Base-by-base conservation (phyloP, 2,797 vertebrate genomes). In the Coregonus suidteri region DNA sequence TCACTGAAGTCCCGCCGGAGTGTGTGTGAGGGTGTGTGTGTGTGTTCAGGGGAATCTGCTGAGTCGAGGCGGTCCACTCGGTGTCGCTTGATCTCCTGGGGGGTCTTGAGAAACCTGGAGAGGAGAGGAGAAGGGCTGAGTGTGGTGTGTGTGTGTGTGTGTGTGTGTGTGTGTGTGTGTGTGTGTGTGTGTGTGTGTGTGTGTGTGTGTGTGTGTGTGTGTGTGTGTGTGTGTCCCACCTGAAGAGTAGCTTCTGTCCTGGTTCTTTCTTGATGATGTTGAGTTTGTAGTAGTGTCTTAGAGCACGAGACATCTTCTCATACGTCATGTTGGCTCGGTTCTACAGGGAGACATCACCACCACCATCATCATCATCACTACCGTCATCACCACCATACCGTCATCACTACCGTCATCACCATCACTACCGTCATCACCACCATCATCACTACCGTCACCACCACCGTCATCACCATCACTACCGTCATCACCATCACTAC, bases 231-330 rank as follows among this genome's bases (percentile, higher is more conserved):
- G 31, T 68, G 37, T 16, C 0, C 89, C 75, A 97, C 97, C 97
- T 96, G 90, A 98, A 98, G 34, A 97, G 87, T 3, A 98, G 95
- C 80, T 96, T 97, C 90, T 98, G 97, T 16, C 97, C 96, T 0
- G 92, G 93, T 82, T 98, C 97, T 83, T 98, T 98, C 86, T 92
- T 96, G 85, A 98, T 97, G 80, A 98, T 96, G 88, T 98, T 97
- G 84, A 97, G 95, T 88, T 98, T 99, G 90, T 98, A 97, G 87
- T 98, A 98, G 91, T 97, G 97, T 3, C 97, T 92, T 83, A 98
- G 88, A 0, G 97, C 96, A 67, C 96, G 93, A 0, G 97, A 97
- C 97, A 98, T 97, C 91, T 98, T 99, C 90, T 98, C 97, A 0
- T 98, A 98, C 0, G 97, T 98, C 97, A 99, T 97, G 74, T 97